phyloP scores from a whole-genome alignment of 1,140 invertebrate genomes.

The Diachasmimorpha longicaudata region DNA sequence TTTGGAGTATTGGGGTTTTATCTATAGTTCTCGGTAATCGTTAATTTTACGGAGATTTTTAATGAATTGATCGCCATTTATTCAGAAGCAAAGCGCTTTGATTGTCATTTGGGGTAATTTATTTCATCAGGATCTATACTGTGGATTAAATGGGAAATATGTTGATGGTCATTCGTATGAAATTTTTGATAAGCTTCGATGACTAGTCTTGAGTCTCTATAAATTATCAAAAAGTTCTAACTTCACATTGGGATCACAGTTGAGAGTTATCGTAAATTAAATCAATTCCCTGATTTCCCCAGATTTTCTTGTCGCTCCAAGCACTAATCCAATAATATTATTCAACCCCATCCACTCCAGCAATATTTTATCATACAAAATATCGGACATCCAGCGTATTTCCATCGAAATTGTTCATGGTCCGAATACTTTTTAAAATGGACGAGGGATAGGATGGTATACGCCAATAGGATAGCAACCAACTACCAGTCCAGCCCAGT shows the following conservation, averaged over 20 bases:
- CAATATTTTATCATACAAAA: constrained; percentile 59
- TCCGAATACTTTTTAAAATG: constrained; percentile 6
- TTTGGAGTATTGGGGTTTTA: too few relatives aligned
- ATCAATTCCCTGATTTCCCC: background rate
- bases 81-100: too few relatives aligned
- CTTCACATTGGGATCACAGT: background rate
- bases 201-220: too few relatives aligned
- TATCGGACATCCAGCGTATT: constrained; percentile 58
- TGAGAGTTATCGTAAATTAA: background rate
- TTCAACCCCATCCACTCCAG: constrained; percentile 36
- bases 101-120: too few relatives aligned
- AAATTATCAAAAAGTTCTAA: background rate
- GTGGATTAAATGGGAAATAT: too few relatives aligned
- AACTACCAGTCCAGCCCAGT: constrained; percentile 38
- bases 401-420: constrained; percentile 59
- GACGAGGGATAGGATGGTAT: background rate
- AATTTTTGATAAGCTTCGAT: too few relatives aligned
- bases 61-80: too few relatives aligned
- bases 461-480: constrained; percentile 14
- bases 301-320: constrained; percentile 6
- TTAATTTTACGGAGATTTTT: too few relatives aligned
- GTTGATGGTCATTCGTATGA: too few relatives aligned
- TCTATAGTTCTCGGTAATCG: too few relatives aligned
- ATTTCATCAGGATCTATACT: too few relatives aligned
- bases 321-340: background rate